Base-by-base conservation (phyloP, 2,113 vertebrate species). In the Alligator sinensis region DNA sequence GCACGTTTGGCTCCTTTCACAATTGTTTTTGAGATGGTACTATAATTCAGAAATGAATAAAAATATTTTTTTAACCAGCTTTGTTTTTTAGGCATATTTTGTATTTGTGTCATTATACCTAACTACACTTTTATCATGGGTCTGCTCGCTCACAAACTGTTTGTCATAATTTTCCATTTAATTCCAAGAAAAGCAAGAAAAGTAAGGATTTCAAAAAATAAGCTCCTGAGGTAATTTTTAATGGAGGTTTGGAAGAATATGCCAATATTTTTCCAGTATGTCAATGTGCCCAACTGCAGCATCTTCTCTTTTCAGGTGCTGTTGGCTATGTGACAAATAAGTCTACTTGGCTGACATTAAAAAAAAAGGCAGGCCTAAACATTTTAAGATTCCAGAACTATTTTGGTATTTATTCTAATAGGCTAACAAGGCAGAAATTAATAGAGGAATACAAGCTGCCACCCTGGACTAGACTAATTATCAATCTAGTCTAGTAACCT, bases 1-100 rank as follows among this genome's bases (percentile, higher is more conserved):
- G 99, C 99, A 89, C 97, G 98, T 96, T 99, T 99, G n/a, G 99
- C 99, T 94, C 99, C 99, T 97, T 99, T 99, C 82, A 99, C 99
- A 88, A 99, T 98, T 75, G 99, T 99, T 97, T 99, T 99, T 79
- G 99, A 99, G 90, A 99, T 98, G 2, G 99, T 99, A 93, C 99
- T 99, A 85, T 1, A 96, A 96, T 88, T 92, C 61, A 97, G 79
- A 93, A 92, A 57, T 82, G 92, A 91, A 96, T 2, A 93, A n/a
- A 78, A 92, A 21, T 19, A 82, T 24, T 87, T 91, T 54, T 63
- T 79, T 95, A 88, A 30, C 59, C 54, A 62, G 1, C 22, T 60
- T 4, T 60, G 17, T 66, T 81, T 90, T 30, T 85, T 6, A 47
- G 6, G 2, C 2, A 66, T 4, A 24, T 63, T 14, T 38, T 2